Evolutionary conservation across 2,888 invertebrate species (phyloP), one percentile per base, ranked within the genome.

Genomic region (Hypena proboscidalis): DNA sequence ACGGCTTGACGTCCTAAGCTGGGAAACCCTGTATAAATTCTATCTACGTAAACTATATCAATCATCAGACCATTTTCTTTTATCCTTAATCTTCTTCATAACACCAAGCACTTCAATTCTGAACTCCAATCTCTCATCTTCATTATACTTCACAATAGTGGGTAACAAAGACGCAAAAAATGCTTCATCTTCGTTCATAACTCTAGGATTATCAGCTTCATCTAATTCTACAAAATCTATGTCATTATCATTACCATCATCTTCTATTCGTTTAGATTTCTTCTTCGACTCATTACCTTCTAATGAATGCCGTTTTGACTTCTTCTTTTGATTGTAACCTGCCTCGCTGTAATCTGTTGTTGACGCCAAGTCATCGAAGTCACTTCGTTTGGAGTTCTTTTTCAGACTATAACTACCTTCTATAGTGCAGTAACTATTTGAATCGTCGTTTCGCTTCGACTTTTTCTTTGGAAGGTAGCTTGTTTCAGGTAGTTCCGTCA

Each of bases 151-250:
- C 0, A 89, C 89, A 1, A 90, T 71, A 0, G 86, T 78, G 0
- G 90, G 90, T 13, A 90, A 52, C 1, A 90, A 57, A 0, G 90
- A 90, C 0, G 90, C 90, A 34, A 90, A 90, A 49, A 90, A 90
- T 0, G 90, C 90, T 43, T 90, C 90, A 43, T 90, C 90, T 46
- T 90, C 90, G 39, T 90, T 90, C 90, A 90, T 90, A 0, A 90
- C 60, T 17, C 90, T 72, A 0, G 82, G 79, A 37, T 89, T 87
- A 37, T 67, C 72, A 0, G 52, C 47, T 3, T 77, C 78, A 2
- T 79, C 78, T 0, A 82, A 61, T 45, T 77, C 81, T 0, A 78
- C 67, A 26, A 80, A 78, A 53, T 85, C 79, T 10, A 82, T 58
- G 1, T 61, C 45, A 4, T 42, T 57, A 10, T 44, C 43, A 31